These are phyloP conservation scores for Lutjanus argentimaculatus DNA, from an alignment of 2,797 vertebrate species.

Conservation along the genomic window DNA sequence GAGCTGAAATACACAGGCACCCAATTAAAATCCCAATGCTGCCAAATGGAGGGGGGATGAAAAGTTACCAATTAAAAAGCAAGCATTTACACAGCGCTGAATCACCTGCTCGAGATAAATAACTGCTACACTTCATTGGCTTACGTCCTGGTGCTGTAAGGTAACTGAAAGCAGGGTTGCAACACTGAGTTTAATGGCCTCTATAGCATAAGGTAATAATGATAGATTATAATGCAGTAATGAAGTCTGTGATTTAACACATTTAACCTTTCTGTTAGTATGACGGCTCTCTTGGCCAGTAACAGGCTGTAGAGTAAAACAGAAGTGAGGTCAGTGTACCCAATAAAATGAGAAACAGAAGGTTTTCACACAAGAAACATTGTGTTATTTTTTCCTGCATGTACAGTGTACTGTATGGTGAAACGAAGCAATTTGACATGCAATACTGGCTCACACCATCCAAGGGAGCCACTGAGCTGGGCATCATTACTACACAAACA, in stretches of 20 bases:
- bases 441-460: slow-evolving; percentile 6
- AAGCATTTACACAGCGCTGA: slow-evolving; percentile 35
- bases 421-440: neutral
- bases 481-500: neutral
- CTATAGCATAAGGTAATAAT: slow-evolving; percentile 38
- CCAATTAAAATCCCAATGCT: slow-evolving; percentile 57
- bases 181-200: slow-evolving; percentile 58
- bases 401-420: neutral
- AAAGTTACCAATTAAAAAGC: slow-evolving; percentile 72
- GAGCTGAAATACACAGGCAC: slow-evolving; percentile 38
- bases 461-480: neutral
- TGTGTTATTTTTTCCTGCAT: neutral
- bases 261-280: slow-evolving; percentile 45
- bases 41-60: slow-evolving; percentile 34
- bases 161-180: slow-evolving; percentile 35
- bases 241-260: slow-evolving; percentile 49
- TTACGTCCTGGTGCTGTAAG: slow-evolving; percentile 16
- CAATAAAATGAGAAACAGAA: neutral
- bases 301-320: neutral
- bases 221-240: slow-evolving; percentile 45
- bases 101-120: slow-evolving; percentile 44
- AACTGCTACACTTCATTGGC: slow-evolving; percentile 48
- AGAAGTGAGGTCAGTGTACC: neutral
- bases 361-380: neutral
- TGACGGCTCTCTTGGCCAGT: neutral